These are phyloP conservation scores for Phodopus roborovskii DNA, from an alignment of 2,113 vertebrate genomes.

Conservation along the genomic window DNA sequence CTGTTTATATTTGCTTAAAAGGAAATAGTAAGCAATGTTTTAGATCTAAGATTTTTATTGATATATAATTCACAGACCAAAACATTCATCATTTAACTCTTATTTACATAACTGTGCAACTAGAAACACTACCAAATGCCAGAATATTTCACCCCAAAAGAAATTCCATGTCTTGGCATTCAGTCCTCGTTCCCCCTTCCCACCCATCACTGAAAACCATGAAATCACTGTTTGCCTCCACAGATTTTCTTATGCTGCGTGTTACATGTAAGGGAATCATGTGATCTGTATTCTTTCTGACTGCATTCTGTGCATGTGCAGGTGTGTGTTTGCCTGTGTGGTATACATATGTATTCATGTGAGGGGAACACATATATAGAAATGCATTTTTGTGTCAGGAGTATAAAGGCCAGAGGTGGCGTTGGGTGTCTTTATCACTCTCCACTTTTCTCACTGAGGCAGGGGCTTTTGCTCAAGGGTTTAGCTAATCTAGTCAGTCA, in stretches of 20 bases:
- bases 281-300: not conserved
- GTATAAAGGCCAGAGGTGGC: not conserved
- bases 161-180: not conserved
- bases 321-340: not conserved
- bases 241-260: constrained; percentile 16
- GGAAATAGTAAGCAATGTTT: constrained; percentile 39
- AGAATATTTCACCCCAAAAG: constrained; percentile 12
- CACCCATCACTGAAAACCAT: not conserved
- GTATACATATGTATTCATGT: not conserved
- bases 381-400: not conserved
- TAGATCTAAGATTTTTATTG: constrained; percentile 5
- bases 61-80: not conserved
- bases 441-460: not conserved
- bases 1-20: constrained; percentile 39
- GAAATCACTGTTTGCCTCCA: not conserved
- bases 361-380: too few species aligned
- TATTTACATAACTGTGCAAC: not conserved
- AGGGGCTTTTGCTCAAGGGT: not conserved
- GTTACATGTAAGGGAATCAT: not conserved
- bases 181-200: not conserved
- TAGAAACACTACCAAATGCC: not conserved
- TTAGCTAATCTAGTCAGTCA: not conserved
- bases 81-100: not conserved
- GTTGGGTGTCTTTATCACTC: not conserved
- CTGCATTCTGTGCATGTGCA: too few species aligned